Evolutionary conservation across 2,113 vertebrate genomes (phyloP).

Genomic region (Panthera uncia): DNA sequence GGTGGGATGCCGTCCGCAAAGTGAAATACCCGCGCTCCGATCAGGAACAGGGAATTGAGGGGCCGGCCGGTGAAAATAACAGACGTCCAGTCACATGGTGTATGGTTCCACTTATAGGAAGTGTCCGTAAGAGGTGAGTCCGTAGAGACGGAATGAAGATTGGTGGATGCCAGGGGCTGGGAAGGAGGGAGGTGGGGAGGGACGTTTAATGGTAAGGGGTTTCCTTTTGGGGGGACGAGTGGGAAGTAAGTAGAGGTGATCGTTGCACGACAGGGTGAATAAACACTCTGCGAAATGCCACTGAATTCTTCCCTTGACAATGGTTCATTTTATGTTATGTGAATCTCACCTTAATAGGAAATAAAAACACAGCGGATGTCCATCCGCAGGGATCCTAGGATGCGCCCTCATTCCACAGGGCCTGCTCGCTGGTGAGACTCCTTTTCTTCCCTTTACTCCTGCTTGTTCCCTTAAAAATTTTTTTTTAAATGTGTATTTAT

Average conservation of each 20-base stretch:
- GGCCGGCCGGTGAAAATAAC: background rate
- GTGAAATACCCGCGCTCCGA: background rate
- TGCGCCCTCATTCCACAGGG: no score
- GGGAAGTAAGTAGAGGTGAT: background rate
- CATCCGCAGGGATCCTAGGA: rapidly evolving
- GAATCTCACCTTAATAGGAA: background rate
- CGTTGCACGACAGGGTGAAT: no score
- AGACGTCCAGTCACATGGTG: rapidly evolving
- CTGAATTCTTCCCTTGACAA: background rate
- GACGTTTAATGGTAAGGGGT: rapidly evolving
- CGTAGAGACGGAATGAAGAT: rapidly evolving
- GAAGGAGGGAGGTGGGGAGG: no score
- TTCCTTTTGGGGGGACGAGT: background rate
- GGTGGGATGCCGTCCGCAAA: background rate
- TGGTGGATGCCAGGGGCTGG: background rate
- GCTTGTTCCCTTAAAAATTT: background rate
- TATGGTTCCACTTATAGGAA: background rate
- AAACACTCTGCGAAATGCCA: background rate
- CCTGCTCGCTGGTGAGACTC: background rate
- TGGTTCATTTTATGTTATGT: background rate
- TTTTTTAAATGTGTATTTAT: no score
- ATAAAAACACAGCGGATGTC: background rate
- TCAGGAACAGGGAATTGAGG: background rate
- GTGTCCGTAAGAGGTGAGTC: background rate
- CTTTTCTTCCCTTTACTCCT: background rate